These are phyloP conservation scores for Nothoprocta perdicaria DNA, from an alignment of 2,113 vertebrate genomes.

Conservation along the genomic window DNA sequence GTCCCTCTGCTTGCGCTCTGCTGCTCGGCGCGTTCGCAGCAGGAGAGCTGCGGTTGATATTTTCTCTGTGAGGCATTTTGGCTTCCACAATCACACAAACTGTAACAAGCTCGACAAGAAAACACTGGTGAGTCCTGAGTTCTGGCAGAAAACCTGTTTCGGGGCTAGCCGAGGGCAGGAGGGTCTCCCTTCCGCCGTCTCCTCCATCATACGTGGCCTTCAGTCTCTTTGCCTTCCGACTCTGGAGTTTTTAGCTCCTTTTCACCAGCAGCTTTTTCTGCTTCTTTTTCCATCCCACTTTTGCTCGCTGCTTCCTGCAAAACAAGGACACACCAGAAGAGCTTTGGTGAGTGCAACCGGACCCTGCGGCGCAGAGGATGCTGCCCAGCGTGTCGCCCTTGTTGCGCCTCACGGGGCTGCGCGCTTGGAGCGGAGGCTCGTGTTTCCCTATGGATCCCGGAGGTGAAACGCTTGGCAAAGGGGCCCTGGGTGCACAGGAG, in stretches of 20 bases:
- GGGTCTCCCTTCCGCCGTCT: conserved; percentile 57
- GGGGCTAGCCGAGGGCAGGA: conserved; percentile 35
- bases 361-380: neutral
- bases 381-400: neutral
- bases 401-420: neutral
- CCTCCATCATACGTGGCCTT: conserved; percentile 73
- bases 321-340: neutral
- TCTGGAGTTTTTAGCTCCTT: neutral
- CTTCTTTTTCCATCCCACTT: conserved; percentile 31
- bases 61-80: conserved; percentile 49
- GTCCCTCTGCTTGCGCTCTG: neutral
- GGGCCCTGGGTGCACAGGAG: neutral
- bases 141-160: conserved; percentile 68
- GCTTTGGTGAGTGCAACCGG: neutral
- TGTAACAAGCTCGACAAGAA: conserved; percentile 77
- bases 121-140: conserved; percentile 77
- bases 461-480: neutral
- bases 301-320: conserved; percentile 79
- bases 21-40: neutral
- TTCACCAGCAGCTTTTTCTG: neutral
- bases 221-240: conserved; percentile 33
- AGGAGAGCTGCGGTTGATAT: conserved; percentile 14
- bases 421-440: accelerated
- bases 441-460: accelerated
- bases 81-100: conserved; percentile 79